Base-by-base conservation (phyloP, 92 coral and sea anemone genomes). In the Bergia sp. region DNA sequence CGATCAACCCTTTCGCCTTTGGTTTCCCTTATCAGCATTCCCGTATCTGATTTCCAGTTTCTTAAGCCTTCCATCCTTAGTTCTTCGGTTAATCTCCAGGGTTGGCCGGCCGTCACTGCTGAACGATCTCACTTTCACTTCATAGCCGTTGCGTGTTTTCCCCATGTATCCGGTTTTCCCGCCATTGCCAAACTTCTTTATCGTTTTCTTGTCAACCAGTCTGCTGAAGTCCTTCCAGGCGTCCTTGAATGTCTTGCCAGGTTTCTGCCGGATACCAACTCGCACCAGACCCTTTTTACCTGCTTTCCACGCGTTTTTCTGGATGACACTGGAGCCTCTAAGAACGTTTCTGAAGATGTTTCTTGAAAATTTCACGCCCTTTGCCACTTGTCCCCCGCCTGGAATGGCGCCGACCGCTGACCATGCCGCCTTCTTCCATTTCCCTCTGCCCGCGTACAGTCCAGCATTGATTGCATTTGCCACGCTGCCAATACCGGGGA, bases 381-480 rank as follows among this genome's bases (percentile, higher is more conserved):
- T 84, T 13, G 78, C 87, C 37, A 84, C 65, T 45, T 84, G 65
- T 36, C 87, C 87, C 7, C 80, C 80, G 29, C 64, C 87, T 3
- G 87, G 87, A 11, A 84, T 69, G 45, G 87, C 87, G n/a, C 79
- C 87, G 39, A 84, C 87, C 65, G 87, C 87, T 84, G 87, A 69
- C 87, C 79, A 84, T 13, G 79, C 87, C 29, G 87, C 87, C 29
- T 84, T 71, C 45, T 84, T 84, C 87, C 87, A 84, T 47, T 84
- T 84, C 4, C 87, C 87, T 50, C 87, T 44, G 7, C 87, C 79
- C 13, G 87, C 87, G 43, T 84, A 84, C 20, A 84, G 79, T 12
- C 87, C 87, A 2, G 87, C 87, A 49, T 84, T 84, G 79, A 84
- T 84, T 0, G 87, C 87, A 37, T 45, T 84, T 49, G 87, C 87